Conservation (phyloP, 2,113 vertebrate genomes). For the Dipodomys merriami region DNA sequence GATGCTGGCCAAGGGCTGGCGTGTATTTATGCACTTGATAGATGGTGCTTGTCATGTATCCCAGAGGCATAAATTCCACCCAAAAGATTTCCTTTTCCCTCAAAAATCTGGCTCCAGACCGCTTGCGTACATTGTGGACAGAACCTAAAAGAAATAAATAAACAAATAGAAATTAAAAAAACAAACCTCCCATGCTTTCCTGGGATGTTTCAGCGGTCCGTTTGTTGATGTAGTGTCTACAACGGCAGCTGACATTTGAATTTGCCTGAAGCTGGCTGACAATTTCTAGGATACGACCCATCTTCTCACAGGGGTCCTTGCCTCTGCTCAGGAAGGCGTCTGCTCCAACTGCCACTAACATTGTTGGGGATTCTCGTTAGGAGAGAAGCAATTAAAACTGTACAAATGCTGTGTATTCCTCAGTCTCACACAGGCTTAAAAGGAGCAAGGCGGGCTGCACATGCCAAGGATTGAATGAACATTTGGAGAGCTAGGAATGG, state of each 20-base stretch:
- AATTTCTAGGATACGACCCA: neutral
- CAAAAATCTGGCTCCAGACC: neutral
- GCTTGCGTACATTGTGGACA: neutral
- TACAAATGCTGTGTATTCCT: neutral
- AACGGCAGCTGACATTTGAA: neutral
- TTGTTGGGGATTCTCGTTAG: neutral
- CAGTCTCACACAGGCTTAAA: neutral
- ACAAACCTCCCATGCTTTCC: neutral
- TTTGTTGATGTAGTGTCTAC: neutral
- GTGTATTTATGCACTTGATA: neutral
- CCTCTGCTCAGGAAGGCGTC: neutral
- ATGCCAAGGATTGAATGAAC: neutral
- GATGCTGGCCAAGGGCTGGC: neutral
- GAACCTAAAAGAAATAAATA: neutral
- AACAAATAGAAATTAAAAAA: no score
- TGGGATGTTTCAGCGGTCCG: neutral
- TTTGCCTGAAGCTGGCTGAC: conserved; percentile 14
- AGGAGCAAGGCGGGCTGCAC: neutral
- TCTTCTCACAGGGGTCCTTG: neutral
- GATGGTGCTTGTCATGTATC: neutral
- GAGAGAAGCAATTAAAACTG: neutral
- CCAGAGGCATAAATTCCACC: neutral
- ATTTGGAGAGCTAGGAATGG: neutral
- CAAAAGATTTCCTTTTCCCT: neutral
- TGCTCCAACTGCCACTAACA: neutral